phyloP scores from a whole-genome alignment of 2,113 vertebrate genomes.

The Dipodomys merriami region DNA sequence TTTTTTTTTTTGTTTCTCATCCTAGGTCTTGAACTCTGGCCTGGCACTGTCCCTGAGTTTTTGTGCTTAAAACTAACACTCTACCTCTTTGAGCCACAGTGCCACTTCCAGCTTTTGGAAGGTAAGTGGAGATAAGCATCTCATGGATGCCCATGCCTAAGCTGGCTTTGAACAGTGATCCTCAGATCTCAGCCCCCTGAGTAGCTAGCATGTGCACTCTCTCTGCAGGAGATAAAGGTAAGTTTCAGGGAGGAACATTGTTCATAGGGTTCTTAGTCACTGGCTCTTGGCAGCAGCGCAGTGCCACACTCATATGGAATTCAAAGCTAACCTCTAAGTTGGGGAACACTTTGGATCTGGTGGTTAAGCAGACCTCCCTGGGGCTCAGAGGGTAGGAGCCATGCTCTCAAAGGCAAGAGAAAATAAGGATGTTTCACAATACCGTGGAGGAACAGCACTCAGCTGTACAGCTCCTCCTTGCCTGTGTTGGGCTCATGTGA shows the following conservation, averaged over 20 bases:
- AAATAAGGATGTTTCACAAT: background rate
- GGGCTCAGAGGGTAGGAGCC: background rate
- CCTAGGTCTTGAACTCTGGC: too few species aligned
- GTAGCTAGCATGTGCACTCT: background rate
- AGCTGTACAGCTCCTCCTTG: background rate
- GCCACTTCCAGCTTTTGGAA: too few species aligned
- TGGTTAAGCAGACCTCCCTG: background rate
- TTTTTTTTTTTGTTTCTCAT: too few species aligned
- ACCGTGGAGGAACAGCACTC: background rate
- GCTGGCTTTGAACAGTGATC: too few species aligned
- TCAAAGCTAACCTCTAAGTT: background rate
- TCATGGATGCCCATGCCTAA: too few species aligned
- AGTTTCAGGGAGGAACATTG: background rate
- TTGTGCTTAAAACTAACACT: too few species aligned
- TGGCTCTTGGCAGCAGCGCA: background rate
- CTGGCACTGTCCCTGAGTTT: too few species aligned
- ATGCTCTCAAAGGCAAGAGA: background rate
- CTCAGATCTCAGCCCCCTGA: too few species aligned
- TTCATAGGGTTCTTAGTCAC: background rate
- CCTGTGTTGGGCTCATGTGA: background rate
- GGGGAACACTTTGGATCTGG: background rate
- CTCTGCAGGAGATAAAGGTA: background rate
- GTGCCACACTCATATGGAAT: background rate
- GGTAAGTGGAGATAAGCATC: too few species aligned
- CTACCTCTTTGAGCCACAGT: too few species aligned